Base-by-base conservation (phyloP, 1,140 invertebrate genomes). In the Ips typographus region DNA sequence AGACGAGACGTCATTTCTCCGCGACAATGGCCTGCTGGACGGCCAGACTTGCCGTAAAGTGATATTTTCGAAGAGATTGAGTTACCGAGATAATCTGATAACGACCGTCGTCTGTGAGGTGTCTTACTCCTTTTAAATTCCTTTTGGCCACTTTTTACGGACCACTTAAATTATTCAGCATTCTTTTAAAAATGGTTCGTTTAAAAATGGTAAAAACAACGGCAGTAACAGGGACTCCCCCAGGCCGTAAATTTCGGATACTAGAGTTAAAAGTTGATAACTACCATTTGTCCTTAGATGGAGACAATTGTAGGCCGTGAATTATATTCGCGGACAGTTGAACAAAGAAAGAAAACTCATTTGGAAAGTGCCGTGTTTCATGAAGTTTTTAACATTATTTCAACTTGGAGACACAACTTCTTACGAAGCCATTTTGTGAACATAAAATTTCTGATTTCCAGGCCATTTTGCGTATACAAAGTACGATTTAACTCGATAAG, bases 401-500 rank as follows among this genome's bases (percentile, higher is more conserved):
- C 22, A 22, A 22, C 22, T 22, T 22, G 22, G 22, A 22, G 22
- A 22, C 22, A 22, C 22, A 22, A 22, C 22, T 22, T 22, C 22
- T 0, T 22, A 22, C 22, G 22, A 22, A 22, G 22, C 22, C 22
- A 22, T 22, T 22, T 22, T 22, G 22, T 22, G 22, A 22, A 22
- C 22, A 22, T 22, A 22, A 22, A 22, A 22, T 22, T 22, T 22
- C 22, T 22, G 22, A 22, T 22, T 22, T 22, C 22, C 22, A 22
- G 22, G 0, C 22, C 22, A 22, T 22, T 22, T 22, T 22, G 22
- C 22, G 22, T 22, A 22, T 22, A 22, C 22, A 22, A 22, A 22
- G 22, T 22, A 22, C 22, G 22, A 49, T 49, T 49, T 49, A 49
- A 49, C 47, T 56, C 53, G 53, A 56, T 56, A 56, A 56, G 53